Evolutionary conservation across 2,888 invertebrate species (phyloP).

Genomic region (Euplexia lucipara): DNA sequence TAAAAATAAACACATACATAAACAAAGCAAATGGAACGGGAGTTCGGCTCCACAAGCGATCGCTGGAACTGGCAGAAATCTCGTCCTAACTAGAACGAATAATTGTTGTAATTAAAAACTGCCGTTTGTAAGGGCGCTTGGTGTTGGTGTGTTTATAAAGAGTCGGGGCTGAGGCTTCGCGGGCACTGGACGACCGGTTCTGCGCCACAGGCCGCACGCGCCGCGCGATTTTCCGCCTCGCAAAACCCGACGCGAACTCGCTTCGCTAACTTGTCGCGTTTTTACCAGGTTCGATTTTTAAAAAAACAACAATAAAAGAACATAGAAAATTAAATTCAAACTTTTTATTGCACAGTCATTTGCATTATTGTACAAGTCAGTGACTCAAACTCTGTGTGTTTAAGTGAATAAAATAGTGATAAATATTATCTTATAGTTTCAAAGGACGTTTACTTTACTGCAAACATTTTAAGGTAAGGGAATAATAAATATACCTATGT

Average conservation of each 20-base stretch:
- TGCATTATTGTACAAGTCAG: conserved; percentile 18
- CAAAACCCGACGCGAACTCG: conserved; percentile 29
- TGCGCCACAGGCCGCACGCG: conserved; percentile 73
- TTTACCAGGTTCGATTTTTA: neutral
- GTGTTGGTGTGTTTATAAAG: conserved; percentile 78
- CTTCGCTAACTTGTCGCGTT: neutral
- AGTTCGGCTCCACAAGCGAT: conserved; percentile 60
- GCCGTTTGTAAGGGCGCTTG: conserved; percentile 78
- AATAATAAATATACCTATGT: conserved; percentile 16
- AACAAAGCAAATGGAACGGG: conserved; percentile 54
- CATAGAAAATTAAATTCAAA: neutral
- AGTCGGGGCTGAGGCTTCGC: conserved; percentile 76
- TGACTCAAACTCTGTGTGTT: conserved; percentile 43
- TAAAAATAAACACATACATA: conserved; percentile 77
- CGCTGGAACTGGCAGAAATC: conserved; percentile 84
- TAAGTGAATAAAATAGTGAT: conserved; percentile 60
- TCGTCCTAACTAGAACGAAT: conserved; percentile 85
- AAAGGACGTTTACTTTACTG: conserved; percentile 58
- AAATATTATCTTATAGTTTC: conserved; percentile 52
- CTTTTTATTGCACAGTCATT: conserved; percentile 1
- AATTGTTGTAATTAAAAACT: conserved; percentile 84
- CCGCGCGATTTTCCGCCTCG: conserved; percentile 47
- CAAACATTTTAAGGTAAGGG: conserved; percentile 67
- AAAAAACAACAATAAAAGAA: conserved; percentile 10
- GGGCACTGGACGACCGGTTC: conserved; percentile 69